phyloP scores from a whole-genome alignment of 2,888 invertebrate species.

The Coleophora deauratella region DNA sequence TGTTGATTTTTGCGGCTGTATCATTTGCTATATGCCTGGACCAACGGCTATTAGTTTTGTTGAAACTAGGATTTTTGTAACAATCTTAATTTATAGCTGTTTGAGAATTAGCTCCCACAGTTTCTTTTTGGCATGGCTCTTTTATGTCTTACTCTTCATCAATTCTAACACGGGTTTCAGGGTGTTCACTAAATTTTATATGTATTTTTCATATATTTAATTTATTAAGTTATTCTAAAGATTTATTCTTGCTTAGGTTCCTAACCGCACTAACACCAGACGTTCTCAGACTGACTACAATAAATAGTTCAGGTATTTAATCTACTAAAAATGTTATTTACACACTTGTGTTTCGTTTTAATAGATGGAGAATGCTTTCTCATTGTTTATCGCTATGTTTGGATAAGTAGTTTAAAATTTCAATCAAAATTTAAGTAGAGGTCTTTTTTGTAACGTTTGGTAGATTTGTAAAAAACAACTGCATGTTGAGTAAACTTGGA shows the following conservation, averaged over 20 bases:
- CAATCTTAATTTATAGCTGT: conserved; percentile 2
- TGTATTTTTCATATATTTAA: conserved; percentile 4
- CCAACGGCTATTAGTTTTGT: conserved; percentile 52
- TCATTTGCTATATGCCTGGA: conserved; percentile 50
- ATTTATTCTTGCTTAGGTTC: conserved; percentile 59
- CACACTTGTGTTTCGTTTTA: conserved; percentile 22
- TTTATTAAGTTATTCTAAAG: conserved; percentile 5
- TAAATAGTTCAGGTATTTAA: conserved; percentile 69
- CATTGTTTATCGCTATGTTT: conserved; percentile 39
- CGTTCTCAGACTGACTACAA: conserved; percentile 71
- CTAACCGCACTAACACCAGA: conserved; percentile 73
- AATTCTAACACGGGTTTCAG: conserved; percentile 22
- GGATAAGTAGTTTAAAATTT: conserved; percentile 25
- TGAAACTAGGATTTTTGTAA: conserved; percentile 9
- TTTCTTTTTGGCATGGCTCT: background rate
- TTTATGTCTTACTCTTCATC: conserved; percentile 26
- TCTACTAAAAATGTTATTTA: conserved; percentile 30
- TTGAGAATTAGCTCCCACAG: background rate
- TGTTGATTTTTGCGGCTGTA: background rate
- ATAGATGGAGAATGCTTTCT: conserved; percentile 69
- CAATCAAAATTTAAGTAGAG: conserved; percentile 13
- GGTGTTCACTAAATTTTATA: conserved; percentile 2
- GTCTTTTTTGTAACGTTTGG: too few species aligned
- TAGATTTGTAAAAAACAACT: background rate
- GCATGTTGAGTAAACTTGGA: conserved; percentile 37